Percentiles rank a stretch among this genome's conserved stretches.
phyloP scores from a whole-genome alignment of 35 echinoderm and acorn worm genomes.

The Ophioderma brevispina region DNA sequence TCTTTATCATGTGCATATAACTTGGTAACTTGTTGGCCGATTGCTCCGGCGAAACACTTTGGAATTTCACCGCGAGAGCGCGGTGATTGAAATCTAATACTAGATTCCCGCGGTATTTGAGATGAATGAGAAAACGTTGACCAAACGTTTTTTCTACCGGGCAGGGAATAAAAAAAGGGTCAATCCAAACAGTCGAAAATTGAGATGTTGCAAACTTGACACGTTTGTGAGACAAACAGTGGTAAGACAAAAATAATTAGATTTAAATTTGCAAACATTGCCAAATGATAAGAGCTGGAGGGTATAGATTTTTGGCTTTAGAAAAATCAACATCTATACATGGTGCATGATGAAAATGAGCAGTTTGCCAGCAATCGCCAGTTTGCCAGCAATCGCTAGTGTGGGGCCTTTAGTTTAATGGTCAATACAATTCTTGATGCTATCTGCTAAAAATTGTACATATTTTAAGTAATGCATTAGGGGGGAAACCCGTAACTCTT shows the following conservation, averaged over 20 bases:
- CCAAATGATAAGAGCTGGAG: neutral
- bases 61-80: no score
- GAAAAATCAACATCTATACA: no score
- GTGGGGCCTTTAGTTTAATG: no score
- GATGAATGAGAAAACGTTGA: neutral
- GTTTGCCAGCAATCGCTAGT: no score
- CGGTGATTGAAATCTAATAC: neutral
- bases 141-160: neutral
- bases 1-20: neutral
- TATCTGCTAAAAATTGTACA: no score
- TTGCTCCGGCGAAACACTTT: neutral
- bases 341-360: no score
- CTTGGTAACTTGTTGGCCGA: neutral
- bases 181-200: neutral
- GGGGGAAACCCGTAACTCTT: no score
- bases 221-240: neutral
- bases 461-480: no score
- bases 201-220: neutral
- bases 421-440: no score
- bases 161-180: neutral
- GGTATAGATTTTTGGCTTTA: no score
- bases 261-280: conserved; percentile 10
- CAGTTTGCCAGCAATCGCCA: no score
- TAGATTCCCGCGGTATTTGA: neutral
- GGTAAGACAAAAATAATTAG: neutral